A percentile compares a stretch with the other conserved stretches of the same genome.
Evolutionary conservation across 2,888 invertebrate species (phyloP).

Genomic region (Mesochorus sp.): DNA sequence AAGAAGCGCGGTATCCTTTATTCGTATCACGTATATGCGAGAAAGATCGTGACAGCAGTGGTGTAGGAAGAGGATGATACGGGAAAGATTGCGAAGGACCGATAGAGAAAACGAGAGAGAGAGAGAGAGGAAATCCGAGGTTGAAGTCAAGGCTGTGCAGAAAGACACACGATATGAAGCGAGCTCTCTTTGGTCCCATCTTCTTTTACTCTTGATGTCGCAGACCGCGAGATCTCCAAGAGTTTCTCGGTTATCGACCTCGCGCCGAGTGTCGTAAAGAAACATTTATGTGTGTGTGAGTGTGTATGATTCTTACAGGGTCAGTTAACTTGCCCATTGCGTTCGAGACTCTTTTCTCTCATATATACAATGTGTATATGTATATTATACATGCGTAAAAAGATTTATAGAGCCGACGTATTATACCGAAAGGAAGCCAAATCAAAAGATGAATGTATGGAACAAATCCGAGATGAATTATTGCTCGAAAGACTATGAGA

Average conservation of each 20-base stretch:
- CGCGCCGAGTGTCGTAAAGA: conserved; percentile 26
- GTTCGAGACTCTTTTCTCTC: conserved; percentile 9
- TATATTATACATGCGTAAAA: background rate
- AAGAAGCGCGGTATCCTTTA: conserved; percentile 22
- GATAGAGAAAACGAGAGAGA: conserved; percentile 1
- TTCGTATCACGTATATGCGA: conserved; percentile 33
- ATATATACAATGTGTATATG: conserved; percentile 2
- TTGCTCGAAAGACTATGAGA: background rate
- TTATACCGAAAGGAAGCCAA: conserved; percentile 2
- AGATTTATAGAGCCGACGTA: background rate
- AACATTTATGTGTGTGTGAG: conserved; percentile 2
- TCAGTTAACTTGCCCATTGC: conserved; percentile 53
- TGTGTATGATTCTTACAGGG: conserved; percentile 30
- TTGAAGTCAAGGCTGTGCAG: conserved; percentile 75
- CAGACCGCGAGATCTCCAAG: conserved; percentile 10
- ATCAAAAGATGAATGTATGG: background rate
- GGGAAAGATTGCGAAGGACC: background rate
- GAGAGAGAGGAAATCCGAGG: conserved; percentile 63
- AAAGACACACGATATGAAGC: conserved; percentile 66
- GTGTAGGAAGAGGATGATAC: conserved; percentile 28
- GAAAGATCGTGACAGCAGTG: background rate
- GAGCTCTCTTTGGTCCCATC: conserved; percentile 39
- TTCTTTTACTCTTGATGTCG: conserved; percentile 28
- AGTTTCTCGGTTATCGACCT: conserved; percentile 55
- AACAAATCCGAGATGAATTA: background rate